Evolutionary conservation across 2,113 vertebrate genomes (phyloP).

Genomic region (Peucedramus taeniatus): DNA sequence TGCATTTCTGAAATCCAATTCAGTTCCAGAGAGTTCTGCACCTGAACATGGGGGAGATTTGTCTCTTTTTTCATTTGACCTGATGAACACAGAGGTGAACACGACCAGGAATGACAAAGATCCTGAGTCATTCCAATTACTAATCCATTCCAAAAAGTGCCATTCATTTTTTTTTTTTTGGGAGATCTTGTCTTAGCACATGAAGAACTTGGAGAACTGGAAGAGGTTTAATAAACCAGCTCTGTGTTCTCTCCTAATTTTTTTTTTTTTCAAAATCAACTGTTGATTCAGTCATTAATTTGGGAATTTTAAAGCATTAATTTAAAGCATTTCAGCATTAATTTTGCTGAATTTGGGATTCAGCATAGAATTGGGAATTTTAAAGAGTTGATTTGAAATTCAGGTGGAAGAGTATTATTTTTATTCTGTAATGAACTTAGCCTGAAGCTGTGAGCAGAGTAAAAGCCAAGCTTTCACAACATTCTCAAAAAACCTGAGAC

Average conservation of each 20-base stretch:
- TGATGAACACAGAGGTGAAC: not conserved
- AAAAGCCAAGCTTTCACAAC: not conserved
- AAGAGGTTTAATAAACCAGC: not conserved
- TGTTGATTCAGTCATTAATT: not conserved
- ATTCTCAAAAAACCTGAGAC: not conserved
- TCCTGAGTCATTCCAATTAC: not conserved
- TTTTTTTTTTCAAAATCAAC: not conserved
- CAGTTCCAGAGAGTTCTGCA: not conserved
- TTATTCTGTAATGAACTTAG: not conserved
- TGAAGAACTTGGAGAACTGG: not conserved
- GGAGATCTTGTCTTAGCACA: not conserved
- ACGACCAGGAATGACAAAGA: not conserved
- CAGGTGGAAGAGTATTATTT: not conserved
- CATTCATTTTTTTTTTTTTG: not conserved
- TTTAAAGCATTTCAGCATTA: not conserved
- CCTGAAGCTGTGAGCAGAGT: not conserved
- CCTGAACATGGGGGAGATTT: not conserved
- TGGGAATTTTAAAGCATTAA: not conserved
- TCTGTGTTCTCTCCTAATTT: not conserved
- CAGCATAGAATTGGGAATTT: not conserved
- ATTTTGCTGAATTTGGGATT: not conserved
- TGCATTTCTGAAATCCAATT: accelerated
- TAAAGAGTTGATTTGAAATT: not conserved
- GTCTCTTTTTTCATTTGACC: not conserved
- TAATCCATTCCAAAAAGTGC: not conserved